phyloP scores from a whole-genome alignment of 2,113 vertebrate genomes.

The Heterotilapia buettikoferi region DNA sequence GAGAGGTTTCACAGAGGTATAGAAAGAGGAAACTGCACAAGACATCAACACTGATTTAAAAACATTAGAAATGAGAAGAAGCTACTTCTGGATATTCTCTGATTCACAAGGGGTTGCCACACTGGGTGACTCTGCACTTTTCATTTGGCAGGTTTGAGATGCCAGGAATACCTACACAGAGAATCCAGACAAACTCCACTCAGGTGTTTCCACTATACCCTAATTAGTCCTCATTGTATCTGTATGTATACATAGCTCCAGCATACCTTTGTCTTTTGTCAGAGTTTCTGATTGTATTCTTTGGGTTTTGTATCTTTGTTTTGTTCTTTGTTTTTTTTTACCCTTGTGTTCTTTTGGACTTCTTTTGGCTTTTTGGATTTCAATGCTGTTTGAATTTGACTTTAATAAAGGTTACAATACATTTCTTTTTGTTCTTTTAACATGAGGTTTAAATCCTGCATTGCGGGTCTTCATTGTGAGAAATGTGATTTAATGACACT shows the following conservation, averaged over 20 bases:
- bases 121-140: background rate
- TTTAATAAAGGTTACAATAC: background rate
- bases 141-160: background rate
- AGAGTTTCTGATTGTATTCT: background rate
- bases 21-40: background rate
- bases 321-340: background rate
- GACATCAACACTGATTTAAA: accelerated
- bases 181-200: background rate
- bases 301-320: background rate
- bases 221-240: background rate
- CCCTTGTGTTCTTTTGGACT: background rate
- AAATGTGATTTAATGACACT: background rate
- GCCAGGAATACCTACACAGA: accelerated
- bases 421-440: background rate
- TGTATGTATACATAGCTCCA: background rate
- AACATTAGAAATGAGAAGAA: accelerated
- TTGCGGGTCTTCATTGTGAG: accelerated
- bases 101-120: background rate
- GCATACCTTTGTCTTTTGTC: background rate
- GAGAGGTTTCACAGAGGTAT: background rate
- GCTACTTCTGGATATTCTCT: background rate
- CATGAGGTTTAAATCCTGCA: background rate
- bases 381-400: background rate
- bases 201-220: background rate
- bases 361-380: background rate